Percentiles rank a stretch among this genome's conserved stretches.
These are phyloP conservation scores for Sialis fuliginosa DNA, from an alignment of 2,888 invertebrate species.

Conservation along the genomic window DNA sequence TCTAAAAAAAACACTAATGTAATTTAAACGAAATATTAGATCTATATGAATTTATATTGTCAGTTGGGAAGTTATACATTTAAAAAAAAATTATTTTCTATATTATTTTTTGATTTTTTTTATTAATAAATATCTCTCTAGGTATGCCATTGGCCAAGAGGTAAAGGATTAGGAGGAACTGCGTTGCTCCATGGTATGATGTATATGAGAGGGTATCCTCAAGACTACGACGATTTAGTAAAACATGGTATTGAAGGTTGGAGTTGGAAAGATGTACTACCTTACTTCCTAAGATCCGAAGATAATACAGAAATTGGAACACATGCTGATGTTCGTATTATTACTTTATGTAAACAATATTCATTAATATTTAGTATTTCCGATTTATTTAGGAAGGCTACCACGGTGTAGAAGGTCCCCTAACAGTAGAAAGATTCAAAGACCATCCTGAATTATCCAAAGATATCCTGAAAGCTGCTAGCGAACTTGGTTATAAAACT, in stretches of 20 bases:
- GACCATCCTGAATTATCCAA: slow-evolving; percentile 10
- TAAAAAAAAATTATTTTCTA: too few species aligned
- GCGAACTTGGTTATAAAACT: slow-evolving; percentile 11
- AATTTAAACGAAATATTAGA: too few species aligned
- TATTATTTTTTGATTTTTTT: too few species aligned
- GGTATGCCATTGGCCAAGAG: slow-evolving; percentile 7
- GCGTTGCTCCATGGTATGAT: slow-evolving; percentile 8
- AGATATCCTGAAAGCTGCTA: slow-evolving; percentile 9
- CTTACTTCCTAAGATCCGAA: slow-evolving; percentile 8
- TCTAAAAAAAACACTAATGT: too few species aligned
- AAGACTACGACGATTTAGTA: slow-evolving; percentile 5
- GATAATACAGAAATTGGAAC: slow-evolving; percentile 7
- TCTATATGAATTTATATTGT: too few species aligned
- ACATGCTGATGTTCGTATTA: slow-evolving; percentile 3
- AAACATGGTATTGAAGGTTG: slow-evolving; percentile 7
- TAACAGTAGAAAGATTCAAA: slow-evolving; percentile 10
- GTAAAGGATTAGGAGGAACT: slow-evolving; percentile 9
- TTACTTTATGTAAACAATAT: background rate
- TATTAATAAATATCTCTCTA: too few species aligned
- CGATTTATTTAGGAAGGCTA: slow-evolving; percentile 5
- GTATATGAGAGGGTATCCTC: slow-evolving; percentile 8
- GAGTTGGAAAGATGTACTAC: slow-evolving; percentile 8
- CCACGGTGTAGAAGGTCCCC: slow-evolving; percentile 11
- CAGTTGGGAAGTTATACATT: too few species aligned
- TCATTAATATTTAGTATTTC: background rate